Evolutionary conservation across 2,797 vertebrate genomes (phyloP), one percentile per base, ranked within the genome.

Genomic region (Gallirallus australis): DNA sequence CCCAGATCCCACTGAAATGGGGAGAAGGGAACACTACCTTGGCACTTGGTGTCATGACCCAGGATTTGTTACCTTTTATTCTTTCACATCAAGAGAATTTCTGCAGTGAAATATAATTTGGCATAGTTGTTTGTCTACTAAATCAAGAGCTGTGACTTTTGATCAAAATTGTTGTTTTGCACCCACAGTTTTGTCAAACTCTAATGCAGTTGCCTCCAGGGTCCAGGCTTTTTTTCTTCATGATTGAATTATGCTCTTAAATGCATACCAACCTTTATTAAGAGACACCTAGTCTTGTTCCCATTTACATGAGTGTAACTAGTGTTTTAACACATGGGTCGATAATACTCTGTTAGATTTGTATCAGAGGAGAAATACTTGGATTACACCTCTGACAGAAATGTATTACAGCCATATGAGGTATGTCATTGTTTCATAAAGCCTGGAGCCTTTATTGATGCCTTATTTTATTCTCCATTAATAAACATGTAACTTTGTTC

Each of bases 11-110:
- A 8, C 0, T 68, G 65, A 40, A 27, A 7, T 12, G 27, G 12
- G 13, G 21, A 79, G 53, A 79, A 27, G 3, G 28, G 9, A 47
- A 24, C 28, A 12, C 60, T 54, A 27, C 33, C 39, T 42, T 8
- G 12, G 14, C 0, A 0, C 23, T 47, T 2, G 0, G 19, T 24
- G 21, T 15, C n/a, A 5, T 35, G 25, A 48, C 12, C 21, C 54
- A 59, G 52, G 30, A 48, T 60, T 82, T 65, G 8, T 16, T 5
- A 2, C 20, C 40, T 65, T 80, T 48, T 69, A 24, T 18, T 24
- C 31, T n/a, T 47, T 71, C 33, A 53, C 7, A 65, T 35, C 16
- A 68, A 80, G 30, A 53, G 7, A 3, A 15, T 85, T 70, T 79
- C 33, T 33, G 45, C 18, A 61, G 23, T 28, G 48, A 82, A 76